A percentile compares a stretch with the other conserved stretches of the same genome.
Evolutionary conservation across 1,140 invertebrate species (phyloP).

Genomic region (Anoplolepis gracilipes): DNA sequence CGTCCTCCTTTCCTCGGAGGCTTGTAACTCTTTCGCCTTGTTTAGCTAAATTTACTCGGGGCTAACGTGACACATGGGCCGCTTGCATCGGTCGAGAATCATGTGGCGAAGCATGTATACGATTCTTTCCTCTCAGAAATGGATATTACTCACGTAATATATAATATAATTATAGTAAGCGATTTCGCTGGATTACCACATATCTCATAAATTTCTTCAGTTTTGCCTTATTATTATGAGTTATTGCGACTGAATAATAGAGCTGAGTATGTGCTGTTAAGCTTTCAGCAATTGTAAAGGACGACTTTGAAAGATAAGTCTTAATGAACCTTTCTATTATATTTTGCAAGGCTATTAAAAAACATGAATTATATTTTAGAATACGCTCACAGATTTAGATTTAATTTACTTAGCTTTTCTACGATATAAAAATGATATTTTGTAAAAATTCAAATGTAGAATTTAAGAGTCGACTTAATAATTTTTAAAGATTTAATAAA

Average conservation of each 20-base stretch:
- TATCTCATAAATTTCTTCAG: not conserved
- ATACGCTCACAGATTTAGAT: not conserved
- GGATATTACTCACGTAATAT: slow-evolving; percentile 3
- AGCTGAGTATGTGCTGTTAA: not conserved
- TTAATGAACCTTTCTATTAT: not conserved
- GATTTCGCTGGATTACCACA: not conserved
- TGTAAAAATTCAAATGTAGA: not conserved
- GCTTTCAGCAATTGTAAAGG: not conserved
- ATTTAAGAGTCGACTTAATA: not conserved
- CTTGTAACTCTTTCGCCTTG: slow-evolving; percentile 53
- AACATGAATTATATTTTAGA: not conserved
- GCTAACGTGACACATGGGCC: slow-evolving; percentile 45
- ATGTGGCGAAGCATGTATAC: not conserved
- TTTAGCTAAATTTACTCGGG: slow-evolving; percentile 68
- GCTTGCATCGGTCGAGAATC: slow-evolving; percentile 1
- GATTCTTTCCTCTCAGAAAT: slow-evolving; percentile 25
- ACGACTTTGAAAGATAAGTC: not conserved
- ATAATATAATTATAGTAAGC: not conserved
- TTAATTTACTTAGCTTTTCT: not conserved
- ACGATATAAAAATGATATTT: not conserved
- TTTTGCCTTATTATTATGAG: not conserved
- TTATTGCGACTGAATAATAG: no score
- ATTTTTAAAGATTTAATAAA: no score
- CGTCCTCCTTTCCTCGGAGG: not conserved
- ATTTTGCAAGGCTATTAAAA: not conserved